A percentile compares a stretch with the other conserved stretches of the same genome.
Conservation (phyloP, 2,888 invertebrate genomes). For the Rotaria magnacalcarata region DNA sequence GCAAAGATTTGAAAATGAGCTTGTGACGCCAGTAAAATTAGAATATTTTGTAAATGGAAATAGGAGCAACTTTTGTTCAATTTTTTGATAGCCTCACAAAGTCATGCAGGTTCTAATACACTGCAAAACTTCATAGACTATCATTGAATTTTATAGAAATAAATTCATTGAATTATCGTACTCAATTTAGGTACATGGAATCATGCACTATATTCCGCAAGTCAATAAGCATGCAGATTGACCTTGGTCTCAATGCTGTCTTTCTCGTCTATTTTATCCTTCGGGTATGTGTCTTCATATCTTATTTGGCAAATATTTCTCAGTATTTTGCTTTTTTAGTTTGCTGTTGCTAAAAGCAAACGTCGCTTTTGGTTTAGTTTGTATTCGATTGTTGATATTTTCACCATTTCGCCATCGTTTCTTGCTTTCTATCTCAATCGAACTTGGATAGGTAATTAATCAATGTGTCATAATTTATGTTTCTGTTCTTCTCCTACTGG, state of each 20-base stretch:
- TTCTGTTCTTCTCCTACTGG: constrained; percentile 48
- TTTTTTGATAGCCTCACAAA: no score
- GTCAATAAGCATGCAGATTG: constrained; percentile 78
- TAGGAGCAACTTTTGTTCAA: no score
- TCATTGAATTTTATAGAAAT: no score
- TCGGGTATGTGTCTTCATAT: constrained; percentile 78
- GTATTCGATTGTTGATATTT: constrained; percentile 99
- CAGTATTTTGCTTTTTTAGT: constrained; percentile 65
- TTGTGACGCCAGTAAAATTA: no score
- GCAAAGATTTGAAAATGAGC: no score
- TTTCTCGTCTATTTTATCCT: constrained; percentile 99
- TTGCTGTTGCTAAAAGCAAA: constrained; percentile 99
- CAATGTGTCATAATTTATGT: background rate
- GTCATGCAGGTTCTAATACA: no score
- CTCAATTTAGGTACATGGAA: constrained; percentile 35
- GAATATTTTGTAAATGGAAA: no score
- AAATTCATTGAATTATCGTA: no score
- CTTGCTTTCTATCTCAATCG: constrained; percentile 99
- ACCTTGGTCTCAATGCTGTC: constrained; percentile 99
- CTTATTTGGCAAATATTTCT: constrained; percentile 37
- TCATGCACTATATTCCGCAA: constrained; percentile 37
- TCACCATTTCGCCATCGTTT: constrained; percentile 99
- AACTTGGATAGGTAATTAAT: constrained; percentile 92
- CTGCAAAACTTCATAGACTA: no score
- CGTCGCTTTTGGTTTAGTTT: constrained; percentile 99